phyloP scores from a whole-genome alignment of 2,888 invertebrate genomes.

The Dicycla oo region DNA sequence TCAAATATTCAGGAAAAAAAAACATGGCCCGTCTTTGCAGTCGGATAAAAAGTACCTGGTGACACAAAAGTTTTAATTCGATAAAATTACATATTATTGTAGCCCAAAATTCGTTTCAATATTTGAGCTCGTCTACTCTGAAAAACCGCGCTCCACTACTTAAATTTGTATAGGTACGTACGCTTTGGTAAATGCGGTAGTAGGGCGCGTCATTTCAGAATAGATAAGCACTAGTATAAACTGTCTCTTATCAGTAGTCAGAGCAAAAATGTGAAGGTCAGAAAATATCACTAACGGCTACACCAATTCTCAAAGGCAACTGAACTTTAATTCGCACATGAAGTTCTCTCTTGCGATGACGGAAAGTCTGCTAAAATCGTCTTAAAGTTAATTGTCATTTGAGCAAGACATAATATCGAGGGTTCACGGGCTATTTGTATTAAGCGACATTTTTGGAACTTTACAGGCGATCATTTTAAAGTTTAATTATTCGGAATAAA shows the following conservation, averaged over 20 bases:
- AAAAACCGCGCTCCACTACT: too few relatives aligned
- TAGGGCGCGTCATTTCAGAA: too few relatives aligned
- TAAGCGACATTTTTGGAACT: too few relatives aligned
- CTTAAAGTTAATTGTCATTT: background rate
- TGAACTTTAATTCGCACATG: too few relatives aligned
- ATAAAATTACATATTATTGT: background rate
- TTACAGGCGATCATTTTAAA: too few relatives aligned
- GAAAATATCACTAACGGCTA: background rate
- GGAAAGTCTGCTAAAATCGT: background rate
- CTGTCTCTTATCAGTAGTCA: background rate
- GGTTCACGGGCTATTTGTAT: too few relatives aligned
- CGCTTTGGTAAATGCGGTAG: too few relatives aligned
- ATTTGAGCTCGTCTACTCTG: too few relatives aligned
- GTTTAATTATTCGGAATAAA: too few relatives aligned
- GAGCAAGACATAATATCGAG: too few relatives aligned
- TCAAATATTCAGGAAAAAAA: background rate
- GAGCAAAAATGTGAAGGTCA: conserved; percentile 7
- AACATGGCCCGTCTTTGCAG: background rate
- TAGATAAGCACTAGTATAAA: background rate
- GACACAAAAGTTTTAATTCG: conserved; percentile 22
- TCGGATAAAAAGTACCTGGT: background rate
- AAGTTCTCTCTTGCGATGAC: background rate
- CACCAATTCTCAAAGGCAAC: background rate
- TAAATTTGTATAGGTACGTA: too few relatives aligned
- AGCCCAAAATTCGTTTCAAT: background rate